Base-by-base conservation (phyloP, 2,113 vertebrate genomes). In the Trachemys scripta region DNA sequence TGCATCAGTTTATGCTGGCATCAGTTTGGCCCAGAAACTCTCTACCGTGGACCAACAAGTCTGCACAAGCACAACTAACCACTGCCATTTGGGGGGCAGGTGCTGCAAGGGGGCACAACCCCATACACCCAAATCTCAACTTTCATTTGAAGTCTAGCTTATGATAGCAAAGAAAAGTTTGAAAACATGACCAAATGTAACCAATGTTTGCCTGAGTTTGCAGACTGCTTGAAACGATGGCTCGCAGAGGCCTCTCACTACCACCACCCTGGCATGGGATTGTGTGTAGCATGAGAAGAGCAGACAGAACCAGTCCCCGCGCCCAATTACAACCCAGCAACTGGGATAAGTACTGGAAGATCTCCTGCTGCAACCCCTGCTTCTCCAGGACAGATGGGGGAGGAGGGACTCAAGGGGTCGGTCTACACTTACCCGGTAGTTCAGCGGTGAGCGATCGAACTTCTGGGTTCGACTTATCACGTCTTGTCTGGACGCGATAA, bases 151-250 rank as follows among this genome's bases (percentile, higher is more conserved):
- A 86, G 0, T 84, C 29, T 84, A 65, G 38, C n/a, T 93, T 88
- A 94, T 27, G 8, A 12, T 90, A 31, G n/a, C 8, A 5, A 95
- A 90, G 17, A 91, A 35, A 90, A 93, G 50, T 62, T 79, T 57
- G 53, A 94, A 91, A 91, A 91, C 12, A 57, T 54, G 54, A 90
- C 42, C 94, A 89, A 85, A 29, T 53, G 94, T 91, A 81, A 93
- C 45, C 24, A 90, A 94, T 93, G 59, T 85, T 65, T 85, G 80
- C 49, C 50, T 92, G 47, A 72, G 93, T 89, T 50, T 54, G 54
- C n/a, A 93, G 62, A 62, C 35, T 1, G 4, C 51, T n/a, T 24
- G 10, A 50, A 22, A 54, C 10, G 38, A 54, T 54, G n/a, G 35
- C 19, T 94, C 82, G 19, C 8, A 90, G 59, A 95, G 24, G 78